Percentiles rank a stretch among this genome's conserved stretches.
phyloP scores from a whole-genome alignment of 1,140 invertebrate genomes.

The Harpegnathos saltator region DNA sequence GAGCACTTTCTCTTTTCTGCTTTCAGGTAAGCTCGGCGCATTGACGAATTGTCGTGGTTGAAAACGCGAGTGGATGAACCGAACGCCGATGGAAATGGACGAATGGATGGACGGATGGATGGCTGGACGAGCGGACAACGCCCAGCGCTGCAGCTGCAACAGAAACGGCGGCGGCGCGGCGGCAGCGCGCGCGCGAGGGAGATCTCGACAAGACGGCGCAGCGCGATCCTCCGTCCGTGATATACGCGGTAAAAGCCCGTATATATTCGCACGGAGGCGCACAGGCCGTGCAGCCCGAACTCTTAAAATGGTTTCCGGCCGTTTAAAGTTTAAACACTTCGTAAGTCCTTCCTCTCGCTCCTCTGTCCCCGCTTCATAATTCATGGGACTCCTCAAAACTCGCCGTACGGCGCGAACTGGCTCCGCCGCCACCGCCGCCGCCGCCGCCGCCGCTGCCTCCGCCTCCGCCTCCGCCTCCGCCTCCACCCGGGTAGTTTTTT shows the following conservation, averaged over 20 bases:
- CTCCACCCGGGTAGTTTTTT: slow-evolving; percentile 34
- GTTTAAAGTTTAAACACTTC: slow-evolving; percentile 76
- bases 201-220: slow-evolving; percentile 47
- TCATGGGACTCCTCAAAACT: slow-evolving; percentile 68
- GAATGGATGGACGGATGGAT: background rate
- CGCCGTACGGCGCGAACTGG: slow-evolving; percentile 16
- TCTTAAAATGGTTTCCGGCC: slow-evolving; percentile 76
- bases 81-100: background rate
- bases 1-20: slow-evolving; percentile 22
- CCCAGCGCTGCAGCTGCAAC: background rate
- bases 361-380: slow-evolving; percentile 72
- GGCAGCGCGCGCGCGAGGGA: background rate
- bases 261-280: slow-evolving; percentile 58
- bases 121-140: background rate
- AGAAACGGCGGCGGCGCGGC: background rate
- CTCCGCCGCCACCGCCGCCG: slow-evolving; percentile 10
- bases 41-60: background rate
- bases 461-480: too few species aligned
- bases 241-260: slow-evolving; percentile 69
- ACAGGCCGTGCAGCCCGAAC: slow-evolving; percentile 65
- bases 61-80: background rate
- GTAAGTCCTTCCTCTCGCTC: slow-evolving; percentile 72
- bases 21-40: slow-evolving; percentile 64
- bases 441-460: slow-evolving; percentile 7
- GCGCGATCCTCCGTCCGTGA: slow-evolving; percentile 50